Evolutionary conservation across 2,797 vertebrate species (phyloP), one percentile per base, ranked within the genome.

Genomic region (Apodemus agrarius): DNA sequence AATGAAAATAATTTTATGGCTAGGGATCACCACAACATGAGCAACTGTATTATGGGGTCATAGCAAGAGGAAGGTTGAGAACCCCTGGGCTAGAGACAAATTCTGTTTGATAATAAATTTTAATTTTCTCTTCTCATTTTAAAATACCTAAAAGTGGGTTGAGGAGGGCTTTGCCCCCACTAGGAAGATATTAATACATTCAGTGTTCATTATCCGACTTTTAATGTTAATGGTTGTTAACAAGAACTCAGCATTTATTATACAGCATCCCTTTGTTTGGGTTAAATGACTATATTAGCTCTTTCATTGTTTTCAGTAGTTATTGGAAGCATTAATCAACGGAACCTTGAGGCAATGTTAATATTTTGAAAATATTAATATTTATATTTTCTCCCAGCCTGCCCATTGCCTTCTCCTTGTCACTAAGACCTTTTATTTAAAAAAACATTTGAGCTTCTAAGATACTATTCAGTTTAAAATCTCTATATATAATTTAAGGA

Each of bases 301-400:
- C 40, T 79, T 95, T 89, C 57, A 19, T 79, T 92, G 54, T 84
- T 95, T 67, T 0, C 0, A 2, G 0, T 87, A 81, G 31, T 12
- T 69, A 93, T 90, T 63, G 65, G 46, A 91, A 94, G 65, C 34
- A 96, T 97, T 82, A 92, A 88, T 95, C 75, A 84, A 80, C 29
- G 72, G 65, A 94, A 89, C 21, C 17, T 13, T 63, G 34, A 92
- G 54, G 76, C 43, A 83, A 40, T 81, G 16, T 54, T 91, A 91
- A 83, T 95, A 94, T 92, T 96, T 97, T 89, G 26, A 91, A 92
- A 96, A 91, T 11, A 95, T 98, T 86, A 92, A 72, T 95, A 96
- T 97, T 97, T 96, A 95, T 89, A 43, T 91, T 94, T 94, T 89
- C 10, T 90, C 29, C 8, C 34, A 26, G 52, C 9, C 6, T 84